A percentile compares a stretch with the other conserved stretches of the same genome.
Evolutionary conservation across 2,797 vertebrate genomes (phyloP).

Genomic region (Garrulus glandarius): DNA sequence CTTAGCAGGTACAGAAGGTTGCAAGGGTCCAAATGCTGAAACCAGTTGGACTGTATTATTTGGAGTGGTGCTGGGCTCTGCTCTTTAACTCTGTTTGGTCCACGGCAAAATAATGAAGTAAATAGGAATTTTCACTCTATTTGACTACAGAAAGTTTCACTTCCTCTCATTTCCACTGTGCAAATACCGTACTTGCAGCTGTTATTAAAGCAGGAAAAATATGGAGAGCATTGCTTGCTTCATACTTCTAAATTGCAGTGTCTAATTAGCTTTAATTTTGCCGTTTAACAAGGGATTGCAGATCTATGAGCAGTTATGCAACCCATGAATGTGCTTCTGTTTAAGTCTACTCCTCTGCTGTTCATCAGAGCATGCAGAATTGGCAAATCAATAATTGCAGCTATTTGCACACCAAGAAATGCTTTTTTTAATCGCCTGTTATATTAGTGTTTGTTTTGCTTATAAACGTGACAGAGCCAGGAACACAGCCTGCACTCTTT

Average conservation of each 20-base stretch:
- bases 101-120: not conserved
- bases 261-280: constrained; percentile 52
- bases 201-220: constrained; percentile 6
- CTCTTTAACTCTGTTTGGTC: not conserved
- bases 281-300: constrained; percentile 17
- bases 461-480: constrained; percentile 12
- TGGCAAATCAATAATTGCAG: constrained; percentile 55
- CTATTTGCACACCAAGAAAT: constrained; percentile 33
- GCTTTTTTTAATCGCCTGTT: not conserved
- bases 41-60: not conserved
- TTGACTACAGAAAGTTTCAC: not conserved
- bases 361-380: constrained; percentile 28
- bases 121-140: not conserved
- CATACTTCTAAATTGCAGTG: constrained; percentile 7
- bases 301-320: constrained; percentile 27
- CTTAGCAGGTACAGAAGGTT: not conserved
- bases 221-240: not conserved
- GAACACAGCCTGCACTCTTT: not conserved
- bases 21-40: not conserved
- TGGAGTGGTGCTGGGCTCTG: not conserved
- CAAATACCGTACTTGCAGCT: not conserved
- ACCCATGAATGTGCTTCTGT: constrained; percentile 47
- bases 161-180: not conserved
- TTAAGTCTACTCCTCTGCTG: constrained; percentile 32
- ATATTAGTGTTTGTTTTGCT: constrained; percentile 29